Conservation (phyloP, 2,113 vertebrate species). For the Trichechus manatus region DNA sequence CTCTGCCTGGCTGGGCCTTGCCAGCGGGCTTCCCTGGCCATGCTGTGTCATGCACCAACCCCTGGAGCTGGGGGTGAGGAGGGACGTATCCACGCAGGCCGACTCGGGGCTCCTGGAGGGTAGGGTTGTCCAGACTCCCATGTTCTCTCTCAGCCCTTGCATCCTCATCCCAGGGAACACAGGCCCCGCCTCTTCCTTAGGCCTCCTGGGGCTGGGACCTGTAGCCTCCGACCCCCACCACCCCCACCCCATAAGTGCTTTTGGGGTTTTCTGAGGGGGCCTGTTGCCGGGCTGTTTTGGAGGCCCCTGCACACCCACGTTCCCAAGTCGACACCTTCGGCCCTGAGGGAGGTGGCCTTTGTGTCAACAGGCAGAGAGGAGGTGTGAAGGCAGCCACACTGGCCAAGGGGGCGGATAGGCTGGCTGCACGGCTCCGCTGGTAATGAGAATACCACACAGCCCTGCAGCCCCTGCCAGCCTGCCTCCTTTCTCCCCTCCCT, state of each 20-base stretch:
- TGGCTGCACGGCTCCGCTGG: neutral
- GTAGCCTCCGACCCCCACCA: neutral
- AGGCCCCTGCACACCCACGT: conserved; percentile 56
- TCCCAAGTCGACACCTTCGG: conserved; percentile 84
- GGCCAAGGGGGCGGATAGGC: neutral
- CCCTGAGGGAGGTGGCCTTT: conserved; percentile 23
- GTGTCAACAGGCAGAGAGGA: conserved; percentile 74
- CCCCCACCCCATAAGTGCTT: neutral
- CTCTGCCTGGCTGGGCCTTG: neutral
- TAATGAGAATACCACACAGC: conserved; percentile 80
- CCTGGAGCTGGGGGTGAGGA: too few relatives aligned
- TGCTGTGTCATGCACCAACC: neutral
- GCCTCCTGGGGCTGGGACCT: neutral
- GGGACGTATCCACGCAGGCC: neutral
- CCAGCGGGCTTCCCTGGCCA: neutral
- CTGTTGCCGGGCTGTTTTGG: conserved; percentile 68
- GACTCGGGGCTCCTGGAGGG: neutral
- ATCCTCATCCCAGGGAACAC: too few relatives aligned
- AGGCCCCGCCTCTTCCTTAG: neutral
- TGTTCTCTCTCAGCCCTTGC: neutral
- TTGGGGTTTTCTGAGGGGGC: conserved; percentile 22
- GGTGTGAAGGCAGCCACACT: conserved; percentile 79
- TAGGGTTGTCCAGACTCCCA: neutral
- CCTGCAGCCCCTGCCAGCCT: neutral
- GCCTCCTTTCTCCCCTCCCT: neutral